Percentiles rank a stretch among this genome's conserved stretches.
These are phyloP conservation scores for Gastracanthus pulcherrimus DNA, from an alignment of 2,888 invertebrate genomes.

Conservation along the genomic window DNA sequence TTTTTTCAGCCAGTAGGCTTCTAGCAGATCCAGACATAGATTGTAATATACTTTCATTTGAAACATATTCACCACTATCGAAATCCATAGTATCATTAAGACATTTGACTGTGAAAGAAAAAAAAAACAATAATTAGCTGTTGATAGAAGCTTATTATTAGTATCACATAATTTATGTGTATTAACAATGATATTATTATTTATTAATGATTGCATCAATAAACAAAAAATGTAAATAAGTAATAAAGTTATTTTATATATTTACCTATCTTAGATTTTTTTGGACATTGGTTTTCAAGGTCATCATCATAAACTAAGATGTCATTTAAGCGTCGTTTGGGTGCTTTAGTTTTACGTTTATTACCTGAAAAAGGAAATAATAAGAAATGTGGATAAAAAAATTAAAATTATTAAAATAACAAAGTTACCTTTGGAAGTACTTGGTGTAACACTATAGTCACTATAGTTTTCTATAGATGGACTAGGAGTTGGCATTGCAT, in stretches of 20 bases:
- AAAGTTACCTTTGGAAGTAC: conserved; percentile 5
- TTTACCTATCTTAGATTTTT: conserved; percentile 13
- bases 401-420: neutral
- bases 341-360: neutral
- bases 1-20: too few relatives aligned
- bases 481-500: neutral
- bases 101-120: too few relatives aligned
- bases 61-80: neutral
- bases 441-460: neutral
- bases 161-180: too few relatives aligned
- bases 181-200: too few relatives aligned
- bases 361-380: too few relatives aligned
- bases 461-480: neutral
- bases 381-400: neutral
- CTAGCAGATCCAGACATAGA: too few relatives aligned
- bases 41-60: neutral
- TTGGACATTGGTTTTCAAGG: neutral
- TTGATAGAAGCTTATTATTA: too few relatives aligned
- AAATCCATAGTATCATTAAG: neutral
- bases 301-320: neutral
- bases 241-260: too few relatives aligned
- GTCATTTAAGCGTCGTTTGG: neutral
- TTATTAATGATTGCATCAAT: too few relatives aligned
- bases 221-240: too few relatives aligned
- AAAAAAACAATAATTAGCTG: too few relatives aligned